Evolutionary conservation across 2,113 vertebrate species (phyloP).

Genomic region (Labeo rohita): DNA sequence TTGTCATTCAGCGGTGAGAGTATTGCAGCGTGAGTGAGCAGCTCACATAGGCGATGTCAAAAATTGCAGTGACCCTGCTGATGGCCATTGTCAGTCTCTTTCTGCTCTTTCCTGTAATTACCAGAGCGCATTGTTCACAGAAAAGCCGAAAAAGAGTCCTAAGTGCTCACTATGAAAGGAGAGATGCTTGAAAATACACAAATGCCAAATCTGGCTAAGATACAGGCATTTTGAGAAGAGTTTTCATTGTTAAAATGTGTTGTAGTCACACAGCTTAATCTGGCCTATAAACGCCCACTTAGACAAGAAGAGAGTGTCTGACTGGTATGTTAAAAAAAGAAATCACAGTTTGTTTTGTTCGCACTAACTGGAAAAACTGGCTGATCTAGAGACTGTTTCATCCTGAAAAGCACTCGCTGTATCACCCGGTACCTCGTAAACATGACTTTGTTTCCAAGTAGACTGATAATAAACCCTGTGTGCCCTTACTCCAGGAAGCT

Average conservation of each 20-base stretch:
- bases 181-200: not conserved
- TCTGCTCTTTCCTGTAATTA: not conserved
- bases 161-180: not conserved
- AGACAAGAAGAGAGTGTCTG: not conserved
- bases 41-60: too few species aligned
- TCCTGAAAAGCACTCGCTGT: not conserved
- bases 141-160: not conserved
- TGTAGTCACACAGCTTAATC: not conserved
- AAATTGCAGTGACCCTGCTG: not conserved
- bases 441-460: conserved; percentile 5
- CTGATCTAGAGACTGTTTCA: not conserved
- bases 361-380: not conserved
- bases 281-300: not conserved
- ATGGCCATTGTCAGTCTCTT: not conserved
- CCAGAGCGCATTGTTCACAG: not conserved
- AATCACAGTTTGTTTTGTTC: not conserved
- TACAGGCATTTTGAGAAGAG: not conserved
- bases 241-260: conserved; percentile 1
- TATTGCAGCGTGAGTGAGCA: not conserved
- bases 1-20: not conserved
- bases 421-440: not conserved
- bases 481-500: not conserved
- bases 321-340: not conserved
- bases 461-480: not conserved
- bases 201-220: not conserved